Evolutionary conservation across 1,140 invertebrate species (phyloP), one percentile per base, ranked within the genome.

Genomic region (Trachymyrmex septentrionalis): DNA sequence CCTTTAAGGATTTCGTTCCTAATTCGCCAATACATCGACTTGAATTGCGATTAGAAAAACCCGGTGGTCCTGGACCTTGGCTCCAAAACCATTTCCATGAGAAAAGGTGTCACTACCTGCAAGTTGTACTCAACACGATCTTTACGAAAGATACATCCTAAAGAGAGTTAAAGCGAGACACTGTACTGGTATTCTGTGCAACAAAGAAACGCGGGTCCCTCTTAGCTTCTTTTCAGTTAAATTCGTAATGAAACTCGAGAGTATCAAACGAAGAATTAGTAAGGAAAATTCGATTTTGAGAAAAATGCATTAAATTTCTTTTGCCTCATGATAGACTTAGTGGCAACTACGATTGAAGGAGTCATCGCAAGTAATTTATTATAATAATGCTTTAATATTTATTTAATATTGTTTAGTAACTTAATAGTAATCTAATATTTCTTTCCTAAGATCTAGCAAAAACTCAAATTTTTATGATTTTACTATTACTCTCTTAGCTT

Each of bases 101-200:
- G 81, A 90, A 89, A 87, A 69, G 86, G 81, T 89, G 88, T 82
- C 88, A 81, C 71, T 71, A 71, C 38, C 77, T 87, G 63, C 55
- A 21, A 63, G 55, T 86, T 88, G 64, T 44, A 19, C 34, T 21
- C 34, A 48, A 19, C 7, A 9, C 19, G 16, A 64, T 63, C 27
- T 19, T 75, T 75, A 59, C 6, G 72, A 75, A 30, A 75, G 30
- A 75, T 75, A 59, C 53, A 30, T 75, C 16, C 14, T 75, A 75
- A 21, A 14, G 19, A 50, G 24, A 85, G 72, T 89, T 88, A 86
- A 88, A 59, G 16, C 34, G 44, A 89, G 30, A 88, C 27, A 21
- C 0, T 63, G 66, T 21, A 14, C 16, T 34, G 9, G 7, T 63
- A 24, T 53, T 24, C 12, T 16, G 34, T 71, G 27, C 12, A 75